phyloP scores from a whole-genome alignment of 2,797 vertebrate genomes.

The Acanthornis magna region DNA sequence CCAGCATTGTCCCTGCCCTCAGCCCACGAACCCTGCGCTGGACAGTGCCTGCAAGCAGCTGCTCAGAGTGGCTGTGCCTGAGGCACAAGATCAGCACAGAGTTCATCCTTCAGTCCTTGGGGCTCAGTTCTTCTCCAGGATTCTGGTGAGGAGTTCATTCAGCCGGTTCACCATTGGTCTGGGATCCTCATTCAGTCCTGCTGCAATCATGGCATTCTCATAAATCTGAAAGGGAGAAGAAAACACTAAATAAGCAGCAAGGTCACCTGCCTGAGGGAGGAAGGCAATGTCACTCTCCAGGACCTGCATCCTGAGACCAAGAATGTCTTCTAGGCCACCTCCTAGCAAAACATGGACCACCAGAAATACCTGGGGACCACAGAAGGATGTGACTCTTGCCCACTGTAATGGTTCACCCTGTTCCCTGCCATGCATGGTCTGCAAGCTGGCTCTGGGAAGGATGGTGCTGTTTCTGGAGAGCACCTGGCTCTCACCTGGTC shows the following conservation, averaged over 20 bases:
- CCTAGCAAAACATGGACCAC: neutral
- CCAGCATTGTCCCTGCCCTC: neutral
- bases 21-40: neutral
- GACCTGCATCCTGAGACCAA: neutral
- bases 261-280: neutral
- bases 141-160: slow-evolving; percentile 87
- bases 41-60: neutral
- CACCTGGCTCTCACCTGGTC: slow-evolving; percentile 84
- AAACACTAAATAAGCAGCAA: neutral
- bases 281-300: neutral
- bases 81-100: neutral
- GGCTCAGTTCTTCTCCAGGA: slow-evolving; percentile 86
- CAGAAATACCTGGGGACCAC: neutral
- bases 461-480: neutral
- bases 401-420: neutral
- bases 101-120: neutral
- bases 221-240: slow-evolving; percentile 82
- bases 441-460: neutral
- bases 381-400: neutral
- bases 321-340: neutral
- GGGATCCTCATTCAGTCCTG: slow-evolving; percentile 91
- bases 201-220: slow-evolving; percentile 95
- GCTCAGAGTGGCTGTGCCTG: neutral
- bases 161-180: slow-evolving; percentile 90
- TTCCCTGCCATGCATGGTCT: neutral